A percentile compares a stretch with the other conserved stretches of the same genome.
phyloP scores from a whole-genome alignment of 2,797 vertebrate genomes.

The Bucorvus abyssinicus region DNA sequence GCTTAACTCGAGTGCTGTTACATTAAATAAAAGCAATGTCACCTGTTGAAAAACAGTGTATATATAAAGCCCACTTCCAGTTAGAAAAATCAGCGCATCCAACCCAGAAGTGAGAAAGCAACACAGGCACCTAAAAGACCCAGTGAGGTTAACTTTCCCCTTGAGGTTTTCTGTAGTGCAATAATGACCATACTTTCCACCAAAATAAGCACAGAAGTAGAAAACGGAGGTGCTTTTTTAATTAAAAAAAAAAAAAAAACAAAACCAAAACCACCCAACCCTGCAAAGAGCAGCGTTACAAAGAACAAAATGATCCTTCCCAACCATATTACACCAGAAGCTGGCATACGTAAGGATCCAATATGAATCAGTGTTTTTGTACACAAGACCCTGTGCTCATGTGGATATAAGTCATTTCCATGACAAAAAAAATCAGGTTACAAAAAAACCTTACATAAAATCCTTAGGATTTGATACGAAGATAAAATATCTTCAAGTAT shows the following conservation, averaged over 20 bases:
- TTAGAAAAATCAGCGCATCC: conserved; percentile 23
- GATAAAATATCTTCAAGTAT: conserved; percentile 42
- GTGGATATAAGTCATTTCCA: conserved; percentile 31
- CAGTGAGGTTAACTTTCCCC: neutral
- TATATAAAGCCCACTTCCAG: neutral
- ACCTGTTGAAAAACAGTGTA: neutral
- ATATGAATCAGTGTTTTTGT: conserved; percentile 84
- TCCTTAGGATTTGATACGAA: conserved; percentile 77
- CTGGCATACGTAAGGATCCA: conserved; percentile 85
- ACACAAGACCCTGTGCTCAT: conserved; percentile 75
- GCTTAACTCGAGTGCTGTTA: neutral
- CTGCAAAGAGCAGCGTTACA: neutral
- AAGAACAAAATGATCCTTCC: conserved; percentile 67
- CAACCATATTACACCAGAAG: conserved; percentile 67
- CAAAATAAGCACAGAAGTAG: neutral
- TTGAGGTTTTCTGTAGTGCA: neutral
- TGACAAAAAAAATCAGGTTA: conserved; percentile 68
- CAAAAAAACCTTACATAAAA: conserved; percentile 78
- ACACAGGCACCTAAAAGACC: conserved; percentile 1
- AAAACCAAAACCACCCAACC: neutral
- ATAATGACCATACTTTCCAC: neutral
- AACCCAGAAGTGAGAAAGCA: conserved; percentile 34
- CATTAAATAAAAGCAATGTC: neutral
- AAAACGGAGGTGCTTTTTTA: neutral
- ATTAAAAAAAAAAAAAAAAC: neutral